Percentiles rank a stretch among this genome's conserved stretches.
phyloP scores from a whole-genome alignment of 2,888 invertebrate species.

The Shargacucullia verbasci region DNA sequence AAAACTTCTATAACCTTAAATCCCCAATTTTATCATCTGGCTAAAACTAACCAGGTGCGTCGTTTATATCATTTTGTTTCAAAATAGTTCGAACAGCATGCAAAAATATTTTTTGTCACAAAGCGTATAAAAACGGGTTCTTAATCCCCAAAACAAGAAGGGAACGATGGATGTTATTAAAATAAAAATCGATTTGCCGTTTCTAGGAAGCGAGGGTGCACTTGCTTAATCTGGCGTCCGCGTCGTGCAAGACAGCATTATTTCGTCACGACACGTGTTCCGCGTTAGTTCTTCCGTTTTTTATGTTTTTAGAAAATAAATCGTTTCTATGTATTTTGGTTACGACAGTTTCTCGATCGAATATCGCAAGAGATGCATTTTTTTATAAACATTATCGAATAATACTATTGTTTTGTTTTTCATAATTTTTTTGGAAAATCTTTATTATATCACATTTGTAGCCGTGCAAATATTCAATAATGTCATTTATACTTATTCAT shows the following conservation, averaged over 20 bases:
- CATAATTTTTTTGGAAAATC: too few species aligned
- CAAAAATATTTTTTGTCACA: constrained; percentile 58
- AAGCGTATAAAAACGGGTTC: constrained; percentile 60
- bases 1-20: constrained; percentile 1
- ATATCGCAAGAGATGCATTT: background rate
- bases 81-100: constrained; percentile 49
- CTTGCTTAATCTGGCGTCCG: constrained; percentile 85
- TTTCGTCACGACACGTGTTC: constrained; percentile 81
- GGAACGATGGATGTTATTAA: constrained; percentile 61
- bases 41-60: constrained; percentile 51
- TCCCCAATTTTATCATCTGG: constrained; percentile 27
- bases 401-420: too few species aligned
- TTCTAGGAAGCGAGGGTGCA: constrained; percentile 82
- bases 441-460: too few species aligned
- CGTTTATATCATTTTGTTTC: constrained; percentile 52
- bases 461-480: too few species aligned
- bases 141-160: constrained; percentile 80
- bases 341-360: constrained; percentile 25
- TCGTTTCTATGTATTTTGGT: constrained; percentile 10
- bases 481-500: too few species aligned
- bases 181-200: constrained; percentile 74
- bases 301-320: constrained; percentile 56
- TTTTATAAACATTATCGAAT: background rate
- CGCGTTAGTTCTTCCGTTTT: constrained; percentile 61
- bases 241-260: constrained; percentile 77